phyloP scores from a whole-genome alignment of 1,140 invertebrate species.

The Drosophila sproati region DNA sequence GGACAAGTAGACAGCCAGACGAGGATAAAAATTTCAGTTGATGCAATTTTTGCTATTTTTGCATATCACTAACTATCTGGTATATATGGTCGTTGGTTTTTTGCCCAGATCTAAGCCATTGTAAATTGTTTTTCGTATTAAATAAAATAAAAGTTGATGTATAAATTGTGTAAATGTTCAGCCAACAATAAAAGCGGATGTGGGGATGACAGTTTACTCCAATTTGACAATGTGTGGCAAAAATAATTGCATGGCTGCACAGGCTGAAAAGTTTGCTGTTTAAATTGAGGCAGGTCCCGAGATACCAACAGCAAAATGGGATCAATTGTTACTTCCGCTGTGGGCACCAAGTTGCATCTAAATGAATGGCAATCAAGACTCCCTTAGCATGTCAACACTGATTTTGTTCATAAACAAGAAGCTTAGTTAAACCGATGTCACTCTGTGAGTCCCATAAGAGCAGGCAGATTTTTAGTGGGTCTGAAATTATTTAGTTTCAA shows the following conservation, averaged over 20 bases:
- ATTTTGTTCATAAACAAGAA: background rate
- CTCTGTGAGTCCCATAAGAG: background rate
- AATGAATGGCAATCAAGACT: background rate
- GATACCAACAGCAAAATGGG: conserved; percentile 19
- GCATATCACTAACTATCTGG: conserved; percentile 64
- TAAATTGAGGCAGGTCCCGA: conserved; percentile 22
- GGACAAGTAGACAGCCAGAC: conserved; percentile 35
- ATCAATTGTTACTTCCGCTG: conserved; percentile 32
- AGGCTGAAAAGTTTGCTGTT: conserved; percentile 53
- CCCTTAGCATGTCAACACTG: background rate
- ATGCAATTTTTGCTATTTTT: conserved; percentile 62
- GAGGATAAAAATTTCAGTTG: conserved; percentile 69
- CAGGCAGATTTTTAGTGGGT: too few species aligned
- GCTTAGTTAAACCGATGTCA: background rate
- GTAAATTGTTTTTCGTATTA: conserved; percentile 78
- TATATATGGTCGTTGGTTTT: conserved; percentile 27
- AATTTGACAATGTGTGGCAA: conserved; percentile 57
- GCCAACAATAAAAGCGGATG: conserved; percentile 67
- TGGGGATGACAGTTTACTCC: conserved; percentile 1
- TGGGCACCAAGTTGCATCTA: background rate
- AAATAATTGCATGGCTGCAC: conserved; percentile 72
- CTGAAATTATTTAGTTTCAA: too few species aligned
- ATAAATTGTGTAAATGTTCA: conserved; percentile 78
- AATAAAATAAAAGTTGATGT: conserved; percentile 80
- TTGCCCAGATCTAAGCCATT: conserved; percentile 51